Evolutionary conservation across 2,797 vertebrate genomes (phyloP).

Genomic region (Macroramphosus scolopax): DNA sequence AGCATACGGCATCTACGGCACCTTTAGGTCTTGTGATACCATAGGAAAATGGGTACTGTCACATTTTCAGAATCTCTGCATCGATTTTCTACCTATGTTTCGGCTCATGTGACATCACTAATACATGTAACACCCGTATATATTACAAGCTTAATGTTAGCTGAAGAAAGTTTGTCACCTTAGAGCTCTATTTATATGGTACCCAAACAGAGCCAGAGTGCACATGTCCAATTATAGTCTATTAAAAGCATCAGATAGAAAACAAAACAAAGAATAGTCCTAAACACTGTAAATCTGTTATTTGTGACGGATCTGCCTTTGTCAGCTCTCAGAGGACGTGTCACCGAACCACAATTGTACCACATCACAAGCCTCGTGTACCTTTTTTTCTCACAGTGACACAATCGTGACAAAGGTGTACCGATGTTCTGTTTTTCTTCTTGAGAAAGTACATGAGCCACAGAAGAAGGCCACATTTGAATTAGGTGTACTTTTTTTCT

Average conservation of each 20-base stretch:
- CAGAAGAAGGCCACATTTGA: slow-evolving; percentile 57
- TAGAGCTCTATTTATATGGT: slow-evolving; percentile 1
- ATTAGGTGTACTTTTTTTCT: slow-evolving; percentile 55
- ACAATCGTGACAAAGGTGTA: slow-evolving; percentile 28
- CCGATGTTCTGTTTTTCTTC: slow-evolving; percentile 21
- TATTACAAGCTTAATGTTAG: slow-evolving; percentile 17
- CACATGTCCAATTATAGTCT: slow-evolving; percentile 6
- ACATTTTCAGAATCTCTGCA: too few relatives aligned
- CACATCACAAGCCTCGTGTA: not conserved
- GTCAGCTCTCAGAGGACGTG: slow-evolving; percentile 18
- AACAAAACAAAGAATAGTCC: slow-evolving; percentile 38
- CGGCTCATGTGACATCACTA: too few relatives aligned
- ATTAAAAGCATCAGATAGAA: slow-evolving; percentile 28
- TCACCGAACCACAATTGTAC: too few relatives aligned
- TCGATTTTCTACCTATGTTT: too few relatives aligned
- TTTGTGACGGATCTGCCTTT: slow-evolving; percentile 33
- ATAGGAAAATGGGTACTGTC: too few relatives aligned
- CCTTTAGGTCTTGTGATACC: too few relatives aligned
- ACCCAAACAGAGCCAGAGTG: slow-evolving; percentile 1
- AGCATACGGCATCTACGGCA: too few relatives aligned
- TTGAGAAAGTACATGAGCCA: slow-evolving; percentile 22
- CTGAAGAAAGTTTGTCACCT: slow-evolving; percentile 12
- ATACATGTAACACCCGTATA: too few relatives aligned
- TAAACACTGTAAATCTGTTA: slow-evolving; percentile 39
- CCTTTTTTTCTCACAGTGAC: slow-evolving; percentile 15